Evolutionary conservation across 2,888 invertebrate genomes (phyloP).

Genomic region (Cryptocephalus primarius): DNA sequence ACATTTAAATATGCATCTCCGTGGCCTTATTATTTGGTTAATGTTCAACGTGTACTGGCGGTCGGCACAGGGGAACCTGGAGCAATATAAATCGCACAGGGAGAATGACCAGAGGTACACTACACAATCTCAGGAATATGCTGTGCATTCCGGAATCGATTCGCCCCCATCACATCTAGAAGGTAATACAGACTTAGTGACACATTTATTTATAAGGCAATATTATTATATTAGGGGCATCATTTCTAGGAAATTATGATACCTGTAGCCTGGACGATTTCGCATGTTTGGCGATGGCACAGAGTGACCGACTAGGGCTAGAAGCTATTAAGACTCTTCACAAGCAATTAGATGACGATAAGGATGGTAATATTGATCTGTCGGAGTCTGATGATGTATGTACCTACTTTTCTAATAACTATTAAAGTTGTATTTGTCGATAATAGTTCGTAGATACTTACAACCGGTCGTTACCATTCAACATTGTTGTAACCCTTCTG

Average conservation of each 20-base stretch:
- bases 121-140: neutral
- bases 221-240: neutral
- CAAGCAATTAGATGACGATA: slow-evolving; percentile 92
- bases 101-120: neutral
- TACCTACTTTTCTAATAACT: slow-evolving; percentile 12
- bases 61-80: slow-evolving; percentile 9
- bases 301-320: slow-evolving; percentile 75
- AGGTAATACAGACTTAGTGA: too few relatives aligned
- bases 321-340: slow-evolving; percentile 91
- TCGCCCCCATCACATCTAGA: too few relatives aligned
- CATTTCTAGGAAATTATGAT: slow-evolving; percentile 26
- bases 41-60: slow-evolving; percentile 28
- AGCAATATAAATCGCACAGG: slow-evolving; percentile 7
- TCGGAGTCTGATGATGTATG: slow-evolving; percentile 95
- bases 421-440: too few relatives aligned
- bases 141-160: too few relatives aligned
- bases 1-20: too few relatives aligned
- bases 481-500: too few relatives aligned
- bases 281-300: slow-evolving; percentile 56
- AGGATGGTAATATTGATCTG: slow-evolving; percentile 93
- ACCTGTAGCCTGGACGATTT: slow-evolving; percentile 58
- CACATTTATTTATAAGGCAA: too few relatives aligned
- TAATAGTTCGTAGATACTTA: too few relatives aligned
- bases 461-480: too few relatives aligned
- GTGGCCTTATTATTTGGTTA: slow-evolving; percentile 30